Base-by-base conservation (phyloP, 2,888 invertebrate genomes). In the Torymus aiolomorphi region DNA sequence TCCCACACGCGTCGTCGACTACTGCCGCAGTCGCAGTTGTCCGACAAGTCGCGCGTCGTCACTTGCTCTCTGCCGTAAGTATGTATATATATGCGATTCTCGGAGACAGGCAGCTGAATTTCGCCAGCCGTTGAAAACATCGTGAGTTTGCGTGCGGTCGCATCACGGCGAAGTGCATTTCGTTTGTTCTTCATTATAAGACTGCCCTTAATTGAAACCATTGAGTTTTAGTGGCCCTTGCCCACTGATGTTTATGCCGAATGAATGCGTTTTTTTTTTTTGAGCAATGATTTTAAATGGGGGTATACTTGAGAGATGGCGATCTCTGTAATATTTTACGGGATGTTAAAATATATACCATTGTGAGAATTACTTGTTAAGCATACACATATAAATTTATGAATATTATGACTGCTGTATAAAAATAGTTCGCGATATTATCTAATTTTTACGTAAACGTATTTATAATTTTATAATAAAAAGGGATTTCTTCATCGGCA, bases 71-170 rank as follows among this genome's bases (percentile, higher is more conserved):
- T 49, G 13, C 5, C 10, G 31, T 70, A 20, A 2, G 31, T 18
- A 20, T 11, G 49, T n/a, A 20, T 20, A 20, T 20, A 20, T 52
- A 13, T 31, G 54, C 8, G 42, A 1, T 42, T 42, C 42, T 42
- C 8, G 8, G 42, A 42, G 42, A 8, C 42, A 20, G 8, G 42
- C 42, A 42, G 42, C 57, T 20, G 59, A 31, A 59, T 70, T 57
- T 57, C 70, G 14, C 61, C 16, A 2, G 59, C 10, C 70, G 59
- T 42, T 70, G 59, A 59, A 59, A 59, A 59, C 42, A 59, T 42
- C 16, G 12, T 5, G 14, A 42, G 42, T 31, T 24, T 16, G 42
- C 49, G 13, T 42, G 11, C 4, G 52, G 31, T 18, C 63, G 2
- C 8, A 5, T 1, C 42, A 42, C 65, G 49, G 3, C 16, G 69